phyloP scores from a whole-genome alignment of 2,888 invertebrate genomes.

The Caenorhabditis sinica region DNA sequence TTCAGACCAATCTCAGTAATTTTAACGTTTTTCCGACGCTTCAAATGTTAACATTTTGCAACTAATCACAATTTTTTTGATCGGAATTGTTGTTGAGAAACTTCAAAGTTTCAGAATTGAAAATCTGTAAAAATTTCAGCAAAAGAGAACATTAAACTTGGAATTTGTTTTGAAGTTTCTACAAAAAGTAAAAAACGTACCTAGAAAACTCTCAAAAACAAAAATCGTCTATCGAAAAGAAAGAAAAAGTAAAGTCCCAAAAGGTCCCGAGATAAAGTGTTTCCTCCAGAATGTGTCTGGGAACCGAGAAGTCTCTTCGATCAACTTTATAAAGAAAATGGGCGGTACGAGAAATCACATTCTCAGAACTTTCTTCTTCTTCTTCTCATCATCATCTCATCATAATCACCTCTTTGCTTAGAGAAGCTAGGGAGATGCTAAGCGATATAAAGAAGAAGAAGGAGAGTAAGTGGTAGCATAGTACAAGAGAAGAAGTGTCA shows the following conservation, averaged over 20 bases:
- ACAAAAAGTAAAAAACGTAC: no score
- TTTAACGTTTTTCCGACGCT: no score
- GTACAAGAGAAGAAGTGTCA: conserved; percentile 20
- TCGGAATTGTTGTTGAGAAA: no score
- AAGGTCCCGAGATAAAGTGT: conserved; percentile 4
- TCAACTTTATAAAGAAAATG: conserved; percentile 12
- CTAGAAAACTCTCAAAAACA: neutral
- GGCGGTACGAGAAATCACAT: neutral
- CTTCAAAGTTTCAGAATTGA: no score
- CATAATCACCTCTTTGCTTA: neutral
- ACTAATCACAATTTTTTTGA: no score
- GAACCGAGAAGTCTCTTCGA: neutral
- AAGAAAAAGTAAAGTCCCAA: neutral
- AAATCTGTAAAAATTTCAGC: no score
- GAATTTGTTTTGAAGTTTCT: no score
- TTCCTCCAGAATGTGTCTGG: conserved; percentile 3
- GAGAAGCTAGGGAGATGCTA: neutral
- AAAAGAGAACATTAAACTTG: no score
- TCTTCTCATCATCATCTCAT: neutral
- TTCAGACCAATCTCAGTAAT: no score
- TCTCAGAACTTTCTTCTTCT: neutral
- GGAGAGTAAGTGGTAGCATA: conserved; percentile 4
- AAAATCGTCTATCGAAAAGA: neutral
- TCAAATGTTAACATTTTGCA: no score
- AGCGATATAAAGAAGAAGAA: neutral